Conservation (phyloP, 2,888 invertebrate species). For the Microplitis manilae region DNA sequence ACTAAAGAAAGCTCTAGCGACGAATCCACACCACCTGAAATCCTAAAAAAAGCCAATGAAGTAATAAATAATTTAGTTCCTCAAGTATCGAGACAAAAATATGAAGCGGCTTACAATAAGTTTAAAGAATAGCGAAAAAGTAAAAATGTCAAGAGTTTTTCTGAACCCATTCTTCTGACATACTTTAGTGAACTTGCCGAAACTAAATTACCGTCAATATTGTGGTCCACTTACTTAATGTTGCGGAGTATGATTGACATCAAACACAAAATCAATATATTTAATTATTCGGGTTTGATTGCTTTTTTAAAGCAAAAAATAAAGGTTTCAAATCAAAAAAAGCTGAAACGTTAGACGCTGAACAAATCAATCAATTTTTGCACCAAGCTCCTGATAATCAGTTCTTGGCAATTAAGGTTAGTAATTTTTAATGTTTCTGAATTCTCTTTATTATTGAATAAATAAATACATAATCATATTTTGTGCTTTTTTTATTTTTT, state of each 20-base stretch:
- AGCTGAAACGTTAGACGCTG: slow-evolving; percentile 55
- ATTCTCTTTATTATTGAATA: too few relatives aligned
- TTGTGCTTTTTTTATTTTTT: too few relatives aligned
- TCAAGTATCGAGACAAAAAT: slow-evolving; percentile 16
- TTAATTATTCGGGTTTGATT: slow-evolving; percentile 8
- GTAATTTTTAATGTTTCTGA: too few relatives aligned
- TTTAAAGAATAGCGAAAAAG: slow-evolving; percentile 22
- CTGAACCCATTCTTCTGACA: slow-evolving; percentile 33
- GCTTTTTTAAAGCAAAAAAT: slow-evolving; percentile 4
- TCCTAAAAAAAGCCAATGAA: slow-evolving; percentile 22
- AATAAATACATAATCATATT: too few relatives aligned
- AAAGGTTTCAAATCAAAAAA: slow-evolving; percentile 51
- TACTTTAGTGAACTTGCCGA: slow-evolving; percentile 52
- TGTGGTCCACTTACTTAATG: slow-evolving; percentile 55
- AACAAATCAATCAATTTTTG: slow-evolving; percentile 55
- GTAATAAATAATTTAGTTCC: slow-evolving; percentile 23
- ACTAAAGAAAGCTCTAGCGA: background rate
- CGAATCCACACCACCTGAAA: background rate
- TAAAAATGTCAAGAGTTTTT: slow-evolving; percentile 9
- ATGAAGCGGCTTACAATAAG: slow-evolving; percentile 12
- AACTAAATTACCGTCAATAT: slow-evolving; percentile 50
- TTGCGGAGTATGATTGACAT: slow-evolving; percentile 50
- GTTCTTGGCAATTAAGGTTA: background rate
- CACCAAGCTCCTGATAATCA: slow-evolving; percentile 52
- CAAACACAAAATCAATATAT: slow-evolving; percentile 8